Evolutionary conservation across 1,140 invertebrate genomes (phyloP).

Genomic region (Platorchestia sp.): DNA sequence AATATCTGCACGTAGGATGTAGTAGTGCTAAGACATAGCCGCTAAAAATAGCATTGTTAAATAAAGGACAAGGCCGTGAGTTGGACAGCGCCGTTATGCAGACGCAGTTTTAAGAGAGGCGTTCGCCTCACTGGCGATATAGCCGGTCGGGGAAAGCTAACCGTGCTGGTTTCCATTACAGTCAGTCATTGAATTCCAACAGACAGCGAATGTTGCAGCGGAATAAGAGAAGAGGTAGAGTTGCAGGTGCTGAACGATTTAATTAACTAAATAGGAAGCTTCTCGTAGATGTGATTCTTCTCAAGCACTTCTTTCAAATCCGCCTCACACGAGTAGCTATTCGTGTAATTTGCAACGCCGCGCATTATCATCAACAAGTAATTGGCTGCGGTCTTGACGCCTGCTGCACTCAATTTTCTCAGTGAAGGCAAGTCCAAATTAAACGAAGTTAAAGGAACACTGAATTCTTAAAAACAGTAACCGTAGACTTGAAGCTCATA

Average conservation of each 20-base stretch:
- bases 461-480: not conserved
- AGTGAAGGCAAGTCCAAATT: not conserved
- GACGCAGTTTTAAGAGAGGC: too few relatives aligned
- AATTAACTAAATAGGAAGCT: not conserved
- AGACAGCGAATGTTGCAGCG: not conserved
- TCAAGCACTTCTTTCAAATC: not conserved
- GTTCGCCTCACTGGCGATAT: too few relatives aligned
- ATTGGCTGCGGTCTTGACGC: not conserved
- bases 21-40: too few relatives aligned
- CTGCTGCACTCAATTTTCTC: not conserved
- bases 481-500: not conserved
- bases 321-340: not conserved
- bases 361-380: not conserved
- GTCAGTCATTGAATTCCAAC: too few relatives aligned
- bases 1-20: too few relatives aligned
- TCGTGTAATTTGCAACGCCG: not conserved
- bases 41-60: too few relatives aligned
- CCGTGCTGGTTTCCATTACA: too few relatives aligned
- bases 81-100: too few relatives aligned
- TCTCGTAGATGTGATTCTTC: not conserved
- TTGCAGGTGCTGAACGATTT: not conserved
- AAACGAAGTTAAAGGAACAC: not conserved
- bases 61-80: too few relatives aligned
- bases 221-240: not conserved
- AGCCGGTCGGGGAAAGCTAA: too few relatives aligned